Percentiles rank a stretch among this genome's conserved stretches.
Evolutionary conservation across 2,888 invertebrate genomes (phyloP).

Genomic region (Keiferia lycopersicella): DNA sequence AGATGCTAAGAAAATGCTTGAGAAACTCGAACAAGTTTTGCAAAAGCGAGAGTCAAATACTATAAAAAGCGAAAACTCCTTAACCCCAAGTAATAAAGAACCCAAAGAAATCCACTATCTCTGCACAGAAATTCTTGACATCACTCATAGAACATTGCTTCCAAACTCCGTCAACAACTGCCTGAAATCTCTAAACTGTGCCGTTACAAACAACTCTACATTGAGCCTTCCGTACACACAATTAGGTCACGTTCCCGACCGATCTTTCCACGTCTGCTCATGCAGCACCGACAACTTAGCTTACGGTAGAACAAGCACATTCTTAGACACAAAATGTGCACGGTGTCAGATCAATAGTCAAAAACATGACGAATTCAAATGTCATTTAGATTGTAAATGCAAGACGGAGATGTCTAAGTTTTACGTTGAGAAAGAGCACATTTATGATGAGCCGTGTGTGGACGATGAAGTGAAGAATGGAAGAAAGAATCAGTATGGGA

Average conservation of each 20-base stretch:
- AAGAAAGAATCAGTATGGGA: slow-evolving; percentile 51
- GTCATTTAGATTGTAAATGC: slow-evolving; percentile 68
- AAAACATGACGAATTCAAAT: slow-evolving; percentile 60
- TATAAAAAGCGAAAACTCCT: slow-evolving; percentile 37
- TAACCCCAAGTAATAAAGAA: slow-evolving; percentile 38
- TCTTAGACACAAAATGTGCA: slow-evolving; percentile 45
- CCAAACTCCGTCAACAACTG: slow-evolving; percentile 63
- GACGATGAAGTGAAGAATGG: slow-evolving; percentile 35
- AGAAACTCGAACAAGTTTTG: slow-evolving; percentile 83
- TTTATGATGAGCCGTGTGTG: slow-evolving; percentile 83
- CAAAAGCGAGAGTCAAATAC: slow-evolving; percentile 65
- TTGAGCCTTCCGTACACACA: slow-evolving; percentile 68
- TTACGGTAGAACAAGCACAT: slow-evolving; percentile 29
- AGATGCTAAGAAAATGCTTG: slow-evolving; percentile 84
- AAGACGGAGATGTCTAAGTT: slow-evolving; percentile 56
- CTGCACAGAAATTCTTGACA: slow-evolving; percentile 74
- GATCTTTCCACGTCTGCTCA: slow-evolving; percentile 39
- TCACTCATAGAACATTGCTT: slow-evolving; percentile 57
- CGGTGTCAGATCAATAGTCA: slow-evolving; percentile 58
- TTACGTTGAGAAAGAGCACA: slow-evolving; percentile 75
- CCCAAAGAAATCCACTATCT: slow-evolving; percentile 76
- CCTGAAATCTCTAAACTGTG: slow-evolving; percentile 71
- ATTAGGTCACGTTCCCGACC: slow-evolving; percentile 43
- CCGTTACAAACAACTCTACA: slow-evolving; percentile 59
- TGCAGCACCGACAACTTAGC: slow-evolving; percentile 51